Base-by-base conservation (phyloP, 2,113 vertebrate species). In the Thamnophis sirtalis region DNA sequence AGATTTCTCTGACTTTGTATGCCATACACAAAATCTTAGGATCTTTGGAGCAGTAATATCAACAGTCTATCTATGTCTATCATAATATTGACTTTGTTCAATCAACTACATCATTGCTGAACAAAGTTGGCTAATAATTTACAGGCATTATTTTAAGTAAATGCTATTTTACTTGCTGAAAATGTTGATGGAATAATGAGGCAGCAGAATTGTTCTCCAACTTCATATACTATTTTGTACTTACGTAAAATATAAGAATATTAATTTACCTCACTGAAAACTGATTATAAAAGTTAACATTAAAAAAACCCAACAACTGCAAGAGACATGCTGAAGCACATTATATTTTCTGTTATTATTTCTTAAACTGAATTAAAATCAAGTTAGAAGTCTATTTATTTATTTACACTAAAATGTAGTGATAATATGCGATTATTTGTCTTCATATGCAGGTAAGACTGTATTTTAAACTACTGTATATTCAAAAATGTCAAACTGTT, bases 1-100 rank as follows among this genome's bases (percentile, higher is more conserved):
- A 63, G 60, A n/a, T 63, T 63, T n/a, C 28, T 1, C 10, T 63
- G 26, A 68, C 28, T 68, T 58, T 68, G 60, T 15, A 68, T 15
- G 28, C 28, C 28, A n/a, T 68, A n/a, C 63, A 68, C 11, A 68
- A 68, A 68, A n/a, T n/a, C 54, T 88, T 91, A 88, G 24, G 4
- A 91, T 24, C 1, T 92, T 43, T 58, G 49, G 11, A 92, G 54
- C 11, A 89, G 54, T 85, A 93, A 91, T 91, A 8, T 89, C 22
- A 84, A 15, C 51, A 85, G 94, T 91, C 84, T 91, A 90, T n/a
- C 87, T 85, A 3, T 93, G 54, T 87, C 11, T 92, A 48, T 51
- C 89, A 93, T 22, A 91, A 63, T 84, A 93, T 94, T 95, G 95
- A 73, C 53, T 93, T 92, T 94, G 28, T 89, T 92, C 86, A 60